Evolutionary conservation across 2,113 vertebrate genomes (phyloP).

Genomic region (Asarcornis scutulata): DNA sequence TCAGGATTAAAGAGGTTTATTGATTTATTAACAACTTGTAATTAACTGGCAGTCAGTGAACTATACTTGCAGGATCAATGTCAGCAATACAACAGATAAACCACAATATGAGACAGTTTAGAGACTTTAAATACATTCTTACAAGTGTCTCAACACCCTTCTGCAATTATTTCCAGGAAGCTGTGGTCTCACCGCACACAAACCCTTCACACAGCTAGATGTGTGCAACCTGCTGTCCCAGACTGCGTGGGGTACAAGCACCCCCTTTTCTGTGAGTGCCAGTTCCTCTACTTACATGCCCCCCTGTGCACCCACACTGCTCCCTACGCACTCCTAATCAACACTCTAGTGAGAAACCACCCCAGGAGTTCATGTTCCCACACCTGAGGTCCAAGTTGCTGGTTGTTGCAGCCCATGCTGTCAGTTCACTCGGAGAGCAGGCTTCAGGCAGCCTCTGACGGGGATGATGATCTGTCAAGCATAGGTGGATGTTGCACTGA

Average conservation of each 20-base stretch:
- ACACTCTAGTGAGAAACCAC: neutral
- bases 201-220: neutral
- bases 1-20: neutral
- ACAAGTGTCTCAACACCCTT: neutral
- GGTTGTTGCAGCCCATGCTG: accelerated
- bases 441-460: accelerated
- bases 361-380: accelerated
- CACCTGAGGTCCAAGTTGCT: neutral
- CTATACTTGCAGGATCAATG: neutral
- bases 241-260: accelerated
- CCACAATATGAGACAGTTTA: neutral
- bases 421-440: neutral
- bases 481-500: accelerated
- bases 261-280: neutral
- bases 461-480: neutral
- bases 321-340: accelerated
- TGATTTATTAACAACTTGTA: constrained; percentile 46
- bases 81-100: neutral
- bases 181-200: neutral
- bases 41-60: constrained; percentile 28
- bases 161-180: neutral
- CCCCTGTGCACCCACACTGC: accelerated
- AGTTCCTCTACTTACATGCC: accelerated
- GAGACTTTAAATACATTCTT: neutral
- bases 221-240: accelerated